Conservation (phyloP, 1,140 invertebrate genomes). For the Eriosoma lanigerum region DNA sequence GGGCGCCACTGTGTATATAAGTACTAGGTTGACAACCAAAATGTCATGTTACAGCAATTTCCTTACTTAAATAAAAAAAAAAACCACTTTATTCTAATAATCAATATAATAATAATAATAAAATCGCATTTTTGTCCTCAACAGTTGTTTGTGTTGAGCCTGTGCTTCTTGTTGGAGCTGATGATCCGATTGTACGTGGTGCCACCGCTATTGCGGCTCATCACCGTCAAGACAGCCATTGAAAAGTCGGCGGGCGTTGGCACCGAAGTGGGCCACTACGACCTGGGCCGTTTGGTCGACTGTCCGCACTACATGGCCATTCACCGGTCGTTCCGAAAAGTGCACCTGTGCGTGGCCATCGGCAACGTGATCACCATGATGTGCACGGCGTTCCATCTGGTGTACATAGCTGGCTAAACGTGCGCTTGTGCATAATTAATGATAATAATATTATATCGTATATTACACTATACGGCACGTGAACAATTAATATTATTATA, state of each 20-base stretch:
- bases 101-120: no score
- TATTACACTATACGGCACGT: no score
- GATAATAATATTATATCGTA: no score
- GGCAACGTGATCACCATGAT: conserved; percentile 72
- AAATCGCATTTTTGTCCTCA: conserved; percentile 41
- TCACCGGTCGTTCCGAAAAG: conserved; percentile 67
- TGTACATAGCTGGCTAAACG: conserved; percentile 66
- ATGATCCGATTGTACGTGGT: conserved; percentile 70
- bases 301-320: conserved; percentile 73
- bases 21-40: no score
- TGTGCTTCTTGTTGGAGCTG: conserved; percentile 71
- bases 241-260: conserved; percentile 72
- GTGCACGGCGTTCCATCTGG: conserved; percentile 70
- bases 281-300: conserved; percentile 66
- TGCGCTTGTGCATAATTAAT: no score
- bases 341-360: conserved; percentile 71
- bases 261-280: conserved; percentile 69
- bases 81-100: no score
- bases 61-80: no score
- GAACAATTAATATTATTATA: no score
- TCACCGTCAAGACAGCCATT: conserved; percentile 68
- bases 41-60: no score
- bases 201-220: conserved; percentile 67
- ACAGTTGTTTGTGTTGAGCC: conserved; percentile 67
- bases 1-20: no score